These are phyloP conservation scores for Tenthredo distinguenda DNA, from an alignment of 2,888 invertebrate species.

Conservation along the genomic window DNA sequence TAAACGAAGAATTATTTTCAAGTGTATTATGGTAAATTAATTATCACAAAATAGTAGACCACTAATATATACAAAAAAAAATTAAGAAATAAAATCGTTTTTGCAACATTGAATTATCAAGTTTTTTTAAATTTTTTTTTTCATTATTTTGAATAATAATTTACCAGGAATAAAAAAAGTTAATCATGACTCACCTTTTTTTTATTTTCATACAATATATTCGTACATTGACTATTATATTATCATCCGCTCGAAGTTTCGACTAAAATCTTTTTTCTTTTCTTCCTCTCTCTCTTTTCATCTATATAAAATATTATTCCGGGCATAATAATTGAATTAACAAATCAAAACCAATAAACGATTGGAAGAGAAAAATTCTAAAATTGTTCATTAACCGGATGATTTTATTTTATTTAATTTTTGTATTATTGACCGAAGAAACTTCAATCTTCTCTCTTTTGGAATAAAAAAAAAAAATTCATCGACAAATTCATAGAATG, in stretches of 20 bases:
- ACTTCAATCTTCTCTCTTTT: background rate
- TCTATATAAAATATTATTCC: background rate
- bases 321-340: conserved; percentile 32
- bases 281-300: background rate
- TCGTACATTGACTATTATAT: background rate
- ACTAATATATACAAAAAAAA: background rate
- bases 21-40: background rate
- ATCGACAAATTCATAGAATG: conserved; percentile 1
- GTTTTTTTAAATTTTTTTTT: background rate
- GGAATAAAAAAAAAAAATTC: background rate
- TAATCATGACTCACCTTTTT: background rate
- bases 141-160: background rate
- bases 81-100: background rate
- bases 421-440: background rate
- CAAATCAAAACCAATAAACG: background rate
- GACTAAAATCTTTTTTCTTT: background rate
- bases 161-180: conserved; percentile 25
- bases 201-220: conserved; percentile 30
- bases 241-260: background rate
- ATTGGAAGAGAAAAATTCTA: conserved; percentile 35
- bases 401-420: background rate
- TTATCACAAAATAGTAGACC: background rate
- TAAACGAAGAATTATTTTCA: background rate
- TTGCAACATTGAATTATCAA: conserved; percentile 5
- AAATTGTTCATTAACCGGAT: background rate